These are phyloP conservation scores for Drosophila parthenogenetica DNA, from an alignment of 2,888 invertebrate species.

Conservation along the genomic window DNA sequence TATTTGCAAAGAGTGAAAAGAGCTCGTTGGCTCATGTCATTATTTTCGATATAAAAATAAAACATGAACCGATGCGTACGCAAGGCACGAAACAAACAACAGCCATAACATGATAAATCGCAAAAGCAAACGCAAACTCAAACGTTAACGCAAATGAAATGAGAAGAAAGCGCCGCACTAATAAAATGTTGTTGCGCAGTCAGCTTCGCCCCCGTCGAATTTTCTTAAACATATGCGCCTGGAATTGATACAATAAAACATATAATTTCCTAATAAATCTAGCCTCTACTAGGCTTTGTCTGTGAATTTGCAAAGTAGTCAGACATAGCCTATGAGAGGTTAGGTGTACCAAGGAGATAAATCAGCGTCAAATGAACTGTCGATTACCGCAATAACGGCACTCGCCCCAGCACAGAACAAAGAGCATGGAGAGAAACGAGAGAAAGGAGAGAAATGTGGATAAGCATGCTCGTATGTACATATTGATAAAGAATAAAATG, in stretches of 20 bases:
- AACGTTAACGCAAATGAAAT: constrained; percentile 41
- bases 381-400: constrained; percentile 40
- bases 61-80: constrained; percentile 46
- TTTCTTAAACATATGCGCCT: constrained; percentile 23
- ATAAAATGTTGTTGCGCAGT: constrained; percentile 12
- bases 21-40: constrained; percentile 60
- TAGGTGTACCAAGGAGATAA: constrained; percentile 86
- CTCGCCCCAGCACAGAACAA: background rate
- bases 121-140: constrained; percentile 4
- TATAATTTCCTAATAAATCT: constrained; percentile 83
- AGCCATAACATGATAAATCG: constrained; percentile 66
- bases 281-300: constrained; percentile 89
- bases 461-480: constrained; percentile 33
- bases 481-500: constrained; percentile 35
- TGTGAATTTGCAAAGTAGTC: constrained; percentile 82
- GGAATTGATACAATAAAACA: background rate
- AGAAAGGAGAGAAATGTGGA: constrained; percentile 39
- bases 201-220: constrained; percentile 18
- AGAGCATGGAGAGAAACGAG: background rate
- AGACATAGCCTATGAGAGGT: constrained; percentile 89
- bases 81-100: constrained; percentile 61
- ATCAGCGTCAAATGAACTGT: constrained; percentile 30
- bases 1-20: constrained; percentile 58
- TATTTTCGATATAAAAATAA: constrained; percentile 35
- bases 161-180: constrained; percentile 67